phyloP scores from a whole-genome alignment of 2,888 invertebrate genomes.

The Apodemia duryi region DNA sequence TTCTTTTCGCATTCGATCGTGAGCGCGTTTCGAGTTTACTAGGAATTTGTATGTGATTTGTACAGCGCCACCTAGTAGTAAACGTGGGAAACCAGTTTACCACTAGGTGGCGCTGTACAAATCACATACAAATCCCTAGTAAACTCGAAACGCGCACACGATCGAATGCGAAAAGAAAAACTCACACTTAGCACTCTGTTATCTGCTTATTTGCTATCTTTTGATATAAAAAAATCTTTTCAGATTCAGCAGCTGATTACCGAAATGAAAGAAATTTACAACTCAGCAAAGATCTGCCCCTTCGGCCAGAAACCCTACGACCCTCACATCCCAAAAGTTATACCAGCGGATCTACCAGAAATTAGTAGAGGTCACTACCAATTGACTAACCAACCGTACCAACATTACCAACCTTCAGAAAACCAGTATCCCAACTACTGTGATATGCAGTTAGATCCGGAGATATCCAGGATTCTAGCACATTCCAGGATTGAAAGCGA shows the following conservation, averaged over 20 bases:
- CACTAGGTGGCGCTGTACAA: too few relatives aligned
- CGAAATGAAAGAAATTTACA: slow-evolving; percentile 89
- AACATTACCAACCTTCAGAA: slow-evolving; percentile 56
- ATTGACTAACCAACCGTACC: slow-evolving; percentile 49
- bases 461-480: slow-evolving; percentile 82
- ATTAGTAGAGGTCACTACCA: slow-evolving; percentile 40
- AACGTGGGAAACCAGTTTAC: too few relatives aligned
- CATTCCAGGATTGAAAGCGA: slow-evolving; percentile 87
- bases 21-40: too few relatives aligned
- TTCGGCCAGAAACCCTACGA: slow-evolving; percentile 77
- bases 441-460: slow-evolving; percentile 81
- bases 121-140: too few relatives aligned
- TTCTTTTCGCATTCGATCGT: too few relatives aligned
- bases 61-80: too few relatives aligned
- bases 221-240: slow-evolving; percentile 3
- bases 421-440: slow-evolving; percentile 62
- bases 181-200: too few relatives aligned
- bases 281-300: slow-evolving; percentile 85
- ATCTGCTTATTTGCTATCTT: too few relatives aligned
- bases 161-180: too few relatives aligned
- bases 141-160: too few relatives aligned
- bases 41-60: too few relatives aligned
- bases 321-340: slow-evolving; percentile 51
- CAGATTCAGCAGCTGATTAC: slow-evolving; percentile 85
- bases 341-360: slow-evolving; percentile 32